Evolutionary conservation across 2,113 vertebrate species (phyloP).

Genomic region (Myiozetetes cayanensis): DNA sequence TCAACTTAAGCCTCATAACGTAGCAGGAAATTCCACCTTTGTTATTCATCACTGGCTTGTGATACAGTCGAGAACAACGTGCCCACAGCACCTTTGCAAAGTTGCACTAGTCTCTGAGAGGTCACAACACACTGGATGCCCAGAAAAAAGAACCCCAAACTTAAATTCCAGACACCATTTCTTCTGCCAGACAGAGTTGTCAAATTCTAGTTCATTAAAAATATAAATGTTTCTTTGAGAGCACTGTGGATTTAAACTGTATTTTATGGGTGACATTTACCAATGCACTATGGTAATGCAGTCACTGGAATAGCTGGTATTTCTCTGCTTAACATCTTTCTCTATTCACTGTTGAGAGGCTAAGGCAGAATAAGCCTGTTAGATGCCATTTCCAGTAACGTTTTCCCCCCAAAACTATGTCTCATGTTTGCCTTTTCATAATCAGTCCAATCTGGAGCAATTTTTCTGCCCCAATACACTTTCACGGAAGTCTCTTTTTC

Average conservation of each 20-base stretch:
- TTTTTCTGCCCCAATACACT: background rate
- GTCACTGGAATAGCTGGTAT: background rate
- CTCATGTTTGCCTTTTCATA: background rate
- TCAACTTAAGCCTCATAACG: background rate
- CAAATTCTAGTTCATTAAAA: background rate
- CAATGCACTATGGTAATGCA: background rate
- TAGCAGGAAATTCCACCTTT: background rate
- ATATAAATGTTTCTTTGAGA: slow-evolving; percentile 24
- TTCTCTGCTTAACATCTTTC: background rate
- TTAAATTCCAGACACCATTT: background rate
- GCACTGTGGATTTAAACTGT: background rate
- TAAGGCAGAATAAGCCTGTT: background rate
- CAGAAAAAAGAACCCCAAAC: background rate
- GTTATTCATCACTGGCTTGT: background rate
- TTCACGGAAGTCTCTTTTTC: background rate
- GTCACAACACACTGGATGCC: background rate
- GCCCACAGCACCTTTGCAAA: background rate
- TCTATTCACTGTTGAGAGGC: background rate
- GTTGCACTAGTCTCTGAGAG: background rate
- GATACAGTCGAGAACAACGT: background rate
- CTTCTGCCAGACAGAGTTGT: background rate
- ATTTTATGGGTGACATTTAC: slow-evolving; percentile 42
- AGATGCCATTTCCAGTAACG: background rate
- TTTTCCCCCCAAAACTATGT: background rate
- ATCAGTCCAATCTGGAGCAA: background rate